phyloP scores from a whole-genome alignment of 2,113 vertebrate genomes.

The Brachirus orientalis region DNA sequence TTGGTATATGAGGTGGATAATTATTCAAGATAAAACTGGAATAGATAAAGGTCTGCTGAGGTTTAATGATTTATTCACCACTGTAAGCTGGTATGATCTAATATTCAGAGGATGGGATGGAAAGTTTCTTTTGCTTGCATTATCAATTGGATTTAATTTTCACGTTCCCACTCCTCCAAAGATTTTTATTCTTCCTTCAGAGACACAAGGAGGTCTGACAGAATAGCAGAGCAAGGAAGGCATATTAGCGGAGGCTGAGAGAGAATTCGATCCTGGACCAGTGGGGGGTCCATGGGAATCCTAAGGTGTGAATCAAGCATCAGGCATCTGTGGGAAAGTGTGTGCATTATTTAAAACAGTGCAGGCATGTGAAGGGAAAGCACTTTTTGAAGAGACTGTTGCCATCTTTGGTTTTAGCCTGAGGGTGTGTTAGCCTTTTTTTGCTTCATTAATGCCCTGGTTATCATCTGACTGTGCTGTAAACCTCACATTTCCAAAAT shows the following conservation, averaged over 20 bases:
- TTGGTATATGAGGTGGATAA: slow-evolving; percentile 40
- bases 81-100: slow-evolving; percentile 69
- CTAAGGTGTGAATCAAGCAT: slow-evolving; percentile 57
- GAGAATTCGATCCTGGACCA: slow-evolving; percentile 51
- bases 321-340: slow-evolving; percentile 42
- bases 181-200: slow-evolving; percentile 10
- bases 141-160: slow-evolving; percentile 71
- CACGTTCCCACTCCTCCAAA: slow-evolving; percentile 60
- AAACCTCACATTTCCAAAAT: slow-evolving; percentile 51
- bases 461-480: slow-evolving; percentile 9
- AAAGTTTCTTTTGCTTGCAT: slow-evolving; percentile 68
- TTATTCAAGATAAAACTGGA: slow-evolving; percentile 64
- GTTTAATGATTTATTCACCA: slow-evolving; percentile 70
- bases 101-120: slow-evolving; percentile 66
- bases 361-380: slow-evolving; percentile 20
- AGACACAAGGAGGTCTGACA: slow-evolving; percentile 50
- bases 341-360: slow-evolving; percentile 65
- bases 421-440: slow-evolving; percentile 29
- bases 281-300: slow-evolving; percentile 52
- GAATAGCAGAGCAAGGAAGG: slow-evolving; percentile 58
- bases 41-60: slow-evolving; percentile 47
- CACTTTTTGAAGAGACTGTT: slow-evolving; percentile 47
- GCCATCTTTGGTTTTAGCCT: slow-evolving; percentile 29
- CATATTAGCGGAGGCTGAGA: slow-evolving; percentile 39
- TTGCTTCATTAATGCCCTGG: neutral